These are phyloP conservation scores for Leucophora obtusa DNA, from an alignment of 2,888 invertebrate genomes.

Conservation along the genomic window DNA sequence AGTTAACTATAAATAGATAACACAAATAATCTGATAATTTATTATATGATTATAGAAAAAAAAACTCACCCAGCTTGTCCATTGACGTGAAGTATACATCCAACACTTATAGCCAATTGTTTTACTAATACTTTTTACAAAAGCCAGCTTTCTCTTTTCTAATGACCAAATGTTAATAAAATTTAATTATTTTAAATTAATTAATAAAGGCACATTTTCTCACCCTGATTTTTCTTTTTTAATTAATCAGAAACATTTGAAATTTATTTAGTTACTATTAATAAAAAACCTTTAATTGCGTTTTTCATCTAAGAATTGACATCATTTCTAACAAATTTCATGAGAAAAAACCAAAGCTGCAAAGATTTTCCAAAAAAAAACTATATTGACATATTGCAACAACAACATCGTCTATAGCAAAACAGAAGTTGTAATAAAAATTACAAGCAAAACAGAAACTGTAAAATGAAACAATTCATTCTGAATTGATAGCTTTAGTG, in stretches of 20 bases:
- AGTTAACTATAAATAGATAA: background rate
- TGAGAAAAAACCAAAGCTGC: conserved; percentile 16
- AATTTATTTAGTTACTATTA: conserved; percentile 6
- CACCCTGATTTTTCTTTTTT: background rate
- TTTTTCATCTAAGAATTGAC: conserved; percentile 38
- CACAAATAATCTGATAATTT: background rate
- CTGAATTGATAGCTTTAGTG: background rate
- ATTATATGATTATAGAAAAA: background rate
- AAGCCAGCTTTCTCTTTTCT: conserved; percentile 52
- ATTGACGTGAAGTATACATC: conserved; percentile 16
- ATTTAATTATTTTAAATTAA: background rate
- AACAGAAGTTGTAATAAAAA: background rate
- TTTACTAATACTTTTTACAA: conserved; percentile 33
- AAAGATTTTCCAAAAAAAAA: conserved; percentile 6
- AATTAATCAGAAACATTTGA: background rate
- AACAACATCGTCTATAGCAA: background rate
- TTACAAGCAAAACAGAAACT: too few species aligned
- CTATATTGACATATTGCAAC: background rate
- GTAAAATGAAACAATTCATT: background rate
- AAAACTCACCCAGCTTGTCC: conserved; percentile 46
- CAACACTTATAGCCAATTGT: conserved; percentile 25
- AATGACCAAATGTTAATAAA: conserved; percentile 12
- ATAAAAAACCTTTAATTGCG: conserved; percentile 7
- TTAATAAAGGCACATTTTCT: background rate
- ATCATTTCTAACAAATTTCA: conserved; percentile 31